Evolutionary conservation across 1,140 invertebrate genomes (phyloP), one percentile per base, ranked within the genome.

Genomic region (Melanaphis sacchari): DNA sequence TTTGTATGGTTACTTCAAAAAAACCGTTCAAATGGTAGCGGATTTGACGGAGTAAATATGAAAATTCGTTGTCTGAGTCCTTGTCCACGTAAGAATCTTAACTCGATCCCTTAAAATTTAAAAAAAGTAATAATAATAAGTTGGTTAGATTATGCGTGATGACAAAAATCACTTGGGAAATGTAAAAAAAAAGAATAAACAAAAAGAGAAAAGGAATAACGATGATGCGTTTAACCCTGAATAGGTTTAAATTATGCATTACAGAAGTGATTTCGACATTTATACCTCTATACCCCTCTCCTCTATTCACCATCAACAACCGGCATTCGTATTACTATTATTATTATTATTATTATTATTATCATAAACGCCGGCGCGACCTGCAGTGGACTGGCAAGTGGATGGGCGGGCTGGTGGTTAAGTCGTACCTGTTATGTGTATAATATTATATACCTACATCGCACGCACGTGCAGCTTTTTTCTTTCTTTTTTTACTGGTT

Each of bases 201-300:
- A 46, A 31, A 87, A n/a, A 43, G 84, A 87, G 84, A 87, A 46
- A 46, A 87, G 41, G n/a, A 87, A 31, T 21, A 87, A 43, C 84
- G n/a, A 87, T 8, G 18, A 46, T 18, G 81, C 81, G 84, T 87
- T 31, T 87, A 87, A 87, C 84, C 41, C 84, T 46, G 41, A 87
- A 87, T 87, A 31, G 84, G 4, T 87, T 87, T 46, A 87, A 87
- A 87, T 46, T 46, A 87, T 87, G 40, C 26, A 87, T 46, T 87
- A 87, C 84, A 87, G 84, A 87, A 87, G 84, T 46, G 41, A 87
- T 87, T 87, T 87, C 84, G 41, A 87, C 31, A 46, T 87, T 46
- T 87, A 87, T 46, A n/a, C 41, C 31, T 43, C 31, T 81, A 22
- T 26, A 31, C 41, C 26, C 31, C 26, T 18, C 38, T 3, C 6